Percentiles rank a stretch among this genome's conserved stretches.
These are phyloP conservation scores for Ips typographus DNA, from an alignment of 1,140 invertebrate species.

Conservation along the genomic window DNA sequence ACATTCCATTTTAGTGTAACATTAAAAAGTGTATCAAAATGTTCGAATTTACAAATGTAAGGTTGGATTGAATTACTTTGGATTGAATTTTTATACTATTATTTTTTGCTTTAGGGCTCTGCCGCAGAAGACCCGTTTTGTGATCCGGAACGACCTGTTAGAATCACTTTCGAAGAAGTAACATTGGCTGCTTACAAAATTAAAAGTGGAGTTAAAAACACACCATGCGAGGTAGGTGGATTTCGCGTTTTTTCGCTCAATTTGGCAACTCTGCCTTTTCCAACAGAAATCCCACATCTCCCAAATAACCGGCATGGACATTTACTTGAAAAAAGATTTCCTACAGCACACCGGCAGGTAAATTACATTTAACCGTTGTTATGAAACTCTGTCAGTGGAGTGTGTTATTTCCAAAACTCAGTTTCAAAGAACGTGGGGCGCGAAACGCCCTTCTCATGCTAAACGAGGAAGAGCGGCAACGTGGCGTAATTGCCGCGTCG, in stretches of 20 bases:
- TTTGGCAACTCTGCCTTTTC: constrained; percentile 41
- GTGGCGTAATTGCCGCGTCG: constrained; percentile 88
- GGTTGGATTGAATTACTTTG: too few species aligned
- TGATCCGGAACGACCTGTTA: constrained; percentile 72
- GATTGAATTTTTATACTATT: too few species aligned
- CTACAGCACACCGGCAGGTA: constrained; percentile 89
- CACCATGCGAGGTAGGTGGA: constrained; percentile 77
- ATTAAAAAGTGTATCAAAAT: too few species aligned
- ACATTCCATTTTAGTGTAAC: too few species aligned
- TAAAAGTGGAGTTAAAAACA: constrained; percentile 76
- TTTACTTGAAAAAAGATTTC: constrained; percentile 93
- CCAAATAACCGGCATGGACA: constrained; percentile 73
- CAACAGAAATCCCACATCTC: constrained; percentile 77
- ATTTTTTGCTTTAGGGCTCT: too few species aligned
- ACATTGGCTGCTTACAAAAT: constrained; percentile 88
- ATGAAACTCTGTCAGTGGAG: constrained; percentile 13
- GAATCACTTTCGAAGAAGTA: constrained; percentile 82
- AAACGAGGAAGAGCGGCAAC: constrained; percentile 66
- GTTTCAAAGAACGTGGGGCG: constrained; percentile 92
- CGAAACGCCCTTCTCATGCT: constrained; percentile 80
- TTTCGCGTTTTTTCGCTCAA: not conserved
- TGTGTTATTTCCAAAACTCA: constrained; percentile 48
- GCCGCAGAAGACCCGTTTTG: constrained; percentile 68
- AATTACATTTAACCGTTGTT: not conserved
- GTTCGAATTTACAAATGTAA: too few species aligned